Evolutionary conservation across 2,113 vertebrate species (phyloP).

Genomic region (Lontra canadensis): DNA sequence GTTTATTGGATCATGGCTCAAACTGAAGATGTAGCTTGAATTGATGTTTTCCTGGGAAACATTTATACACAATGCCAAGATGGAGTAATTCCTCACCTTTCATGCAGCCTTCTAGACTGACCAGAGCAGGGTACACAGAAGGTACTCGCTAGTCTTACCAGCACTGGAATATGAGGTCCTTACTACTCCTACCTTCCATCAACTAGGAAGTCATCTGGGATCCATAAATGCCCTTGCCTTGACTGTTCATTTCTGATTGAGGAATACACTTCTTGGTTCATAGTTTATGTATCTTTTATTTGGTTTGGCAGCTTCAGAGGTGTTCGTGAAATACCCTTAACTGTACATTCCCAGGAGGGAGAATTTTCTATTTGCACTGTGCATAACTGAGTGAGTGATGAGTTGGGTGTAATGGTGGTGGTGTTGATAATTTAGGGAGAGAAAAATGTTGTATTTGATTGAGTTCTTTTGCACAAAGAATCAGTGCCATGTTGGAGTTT

Average conservation of each 20-base stretch:
- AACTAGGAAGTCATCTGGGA: background rate
- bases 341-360: background rate
- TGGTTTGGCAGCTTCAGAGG: background rate
- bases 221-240: background rate
- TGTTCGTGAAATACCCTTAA: background rate
- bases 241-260: background rate
- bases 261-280: background rate
- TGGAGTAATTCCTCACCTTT: background rate
- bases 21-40: background rate
- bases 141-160: background rate
- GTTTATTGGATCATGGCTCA: background rate
- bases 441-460: background rate
- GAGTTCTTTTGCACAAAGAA: slow-evolving; percentile 29
- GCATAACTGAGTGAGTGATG: background rate
- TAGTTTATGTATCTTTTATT: background rate
- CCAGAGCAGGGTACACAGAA: background rate
- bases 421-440: background rate
- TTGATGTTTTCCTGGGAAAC: background rate
- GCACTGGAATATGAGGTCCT: background rate
- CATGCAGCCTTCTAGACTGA: background rate
- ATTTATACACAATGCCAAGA: background rate
- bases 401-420: background rate
- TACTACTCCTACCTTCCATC: background rate
- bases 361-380: background rate
- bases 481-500: background rate